A percentile compares a stretch with the other conserved stretches of the same genome.
Conservation (phyloP, 2,888 invertebrate species). For the Aspidiotus destructor region DNA sequence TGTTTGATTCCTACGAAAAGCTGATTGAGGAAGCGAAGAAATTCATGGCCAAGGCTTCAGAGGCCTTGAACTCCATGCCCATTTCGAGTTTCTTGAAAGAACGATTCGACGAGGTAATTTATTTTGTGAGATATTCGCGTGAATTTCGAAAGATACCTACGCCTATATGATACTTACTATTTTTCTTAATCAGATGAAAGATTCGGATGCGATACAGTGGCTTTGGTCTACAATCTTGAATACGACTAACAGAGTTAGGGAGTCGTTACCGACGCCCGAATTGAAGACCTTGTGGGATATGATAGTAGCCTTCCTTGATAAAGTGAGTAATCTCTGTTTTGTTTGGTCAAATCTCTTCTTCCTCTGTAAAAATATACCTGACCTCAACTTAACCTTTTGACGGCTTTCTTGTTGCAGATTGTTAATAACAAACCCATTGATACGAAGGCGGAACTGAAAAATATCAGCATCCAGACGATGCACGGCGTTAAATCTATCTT, state of each 20-base stretch:
- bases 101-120: slow-evolving; percentile 11
- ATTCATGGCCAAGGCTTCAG: slow-evolving; percentile 1
- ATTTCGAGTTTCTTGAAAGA: slow-evolving; percentile 12
- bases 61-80: slow-evolving; percentile 13
- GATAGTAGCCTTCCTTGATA: slow-evolving; percentile 10
- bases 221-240: slow-evolving; percentile 13
- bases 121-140: too few species aligned
- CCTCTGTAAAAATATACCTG: too few species aligned
- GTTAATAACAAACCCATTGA: slow-evolving; percentile 22
- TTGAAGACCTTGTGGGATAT: slow-evolving; percentile 16
- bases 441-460: slow-evolving; percentile 13
- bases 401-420: neutral
- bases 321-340: slow-evolving; percentile 9
- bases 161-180: too few species aligned
- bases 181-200: slow-evolving; percentile 11
- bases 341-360: too few species aligned
- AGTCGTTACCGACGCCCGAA: slow-evolving; percentile 19
- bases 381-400: too few species aligned
- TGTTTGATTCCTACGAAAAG: slow-evolving; percentile 13
- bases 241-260: slow-evolving; percentile 12
- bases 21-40: slow-evolving; percentile 9
- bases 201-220: slow-evolving; percentile 17
- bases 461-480: slow-evolving; percentile 1
- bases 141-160: too few species aligned
- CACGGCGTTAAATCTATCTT: neutral